Evolutionary conservation across 1,140 invertebrate genomes (phyloP).

Genomic region (Thaumatotibia leucotreta): DNA sequence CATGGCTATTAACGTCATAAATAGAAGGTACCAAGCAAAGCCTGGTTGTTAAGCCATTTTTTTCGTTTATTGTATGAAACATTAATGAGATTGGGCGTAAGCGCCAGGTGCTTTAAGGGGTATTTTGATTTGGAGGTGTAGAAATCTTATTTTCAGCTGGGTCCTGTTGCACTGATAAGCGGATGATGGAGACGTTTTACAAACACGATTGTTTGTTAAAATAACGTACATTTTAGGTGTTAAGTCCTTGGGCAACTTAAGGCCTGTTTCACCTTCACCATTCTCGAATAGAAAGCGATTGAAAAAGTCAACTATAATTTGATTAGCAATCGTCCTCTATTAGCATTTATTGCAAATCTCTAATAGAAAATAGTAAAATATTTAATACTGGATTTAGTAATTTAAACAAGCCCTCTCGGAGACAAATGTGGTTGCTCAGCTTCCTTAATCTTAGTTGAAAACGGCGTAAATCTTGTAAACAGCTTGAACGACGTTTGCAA

Average conservation of each 20-base stretch:
- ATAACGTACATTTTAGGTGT: too few species aligned
- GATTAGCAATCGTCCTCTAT: too few species aligned
- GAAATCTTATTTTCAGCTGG: background rate
- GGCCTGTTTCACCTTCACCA: too few species aligned
- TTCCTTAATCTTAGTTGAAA: constrained; percentile 29
- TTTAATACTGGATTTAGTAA: too few species aligned
- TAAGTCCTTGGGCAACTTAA: too few species aligned
- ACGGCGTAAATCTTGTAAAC: constrained; percentile 43
- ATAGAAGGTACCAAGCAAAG: background rate
- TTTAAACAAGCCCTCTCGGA: too few species aligned
- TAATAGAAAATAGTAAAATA: too few species aligned
- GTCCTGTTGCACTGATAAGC: background rate
- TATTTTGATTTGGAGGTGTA: background rate
- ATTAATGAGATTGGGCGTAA: background rate
- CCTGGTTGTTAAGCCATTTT: background rate
- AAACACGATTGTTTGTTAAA: background rate
- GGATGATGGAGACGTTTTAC: background rate
- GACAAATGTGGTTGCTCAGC: too few species aligned
- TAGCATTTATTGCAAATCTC: too few species aligned
- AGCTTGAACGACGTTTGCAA: constrained; percentile 30
- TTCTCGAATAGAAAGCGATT: too few species aligned
- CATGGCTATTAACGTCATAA: background rate
- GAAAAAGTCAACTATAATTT: too few species aligned
- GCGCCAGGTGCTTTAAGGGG: background rate
- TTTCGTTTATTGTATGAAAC: background rate